Base-by-base conservation (phyloP, 2,797 vertebrate species). In the Danio jaintianensis region DNA sequence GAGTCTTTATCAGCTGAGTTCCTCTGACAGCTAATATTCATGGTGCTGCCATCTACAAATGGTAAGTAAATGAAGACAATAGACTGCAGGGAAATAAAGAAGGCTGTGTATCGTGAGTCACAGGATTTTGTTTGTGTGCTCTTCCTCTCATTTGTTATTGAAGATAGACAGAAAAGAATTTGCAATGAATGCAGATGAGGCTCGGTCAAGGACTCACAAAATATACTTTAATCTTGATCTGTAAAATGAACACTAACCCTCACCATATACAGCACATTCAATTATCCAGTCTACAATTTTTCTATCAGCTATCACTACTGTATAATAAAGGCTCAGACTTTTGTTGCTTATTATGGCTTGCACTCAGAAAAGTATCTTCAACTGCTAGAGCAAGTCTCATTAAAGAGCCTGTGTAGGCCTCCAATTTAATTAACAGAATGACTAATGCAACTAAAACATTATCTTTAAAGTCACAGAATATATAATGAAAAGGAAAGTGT, bases 1-100 rank as follows among this genome's bases (percentile, higher is more conserved):
- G n/a, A 29, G 29, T 50, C 43, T 62, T 53, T 42, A 20, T 63
- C 45, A 53, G 58, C 9, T 16, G 18, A 58, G 53, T 72, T 58
- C 12, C 42, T 58, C 59, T 63, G 58, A 75, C 58, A 75, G 72
- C 45, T 50, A 15, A 75, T 62, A 10, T 75, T 62, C 22, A 38
- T 38, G 29, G 16, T 15, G 45, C 18, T 74, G 38, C 4, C 47
- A 50, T 75, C 13, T 64, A 42, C 20, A 64, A 52, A 22, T 16
- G 15, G 1, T 42, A 7, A 52, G 12, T 53, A 63, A 64, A 38
- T 52, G 5, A 53, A 53, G 64, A 53, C 36, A 75, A 42, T 10
- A 15, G 18, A 29, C 11, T 53, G 53, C 7, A 6, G 59, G 3
- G 10, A 40, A 50, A 50, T 15, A 40, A 75, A 47, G 55, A 5